phyloP scores from a whole-genome alignment of 2,113 vertebrate species.

The Sinocyclocheilus rhinocerous region DNA sequence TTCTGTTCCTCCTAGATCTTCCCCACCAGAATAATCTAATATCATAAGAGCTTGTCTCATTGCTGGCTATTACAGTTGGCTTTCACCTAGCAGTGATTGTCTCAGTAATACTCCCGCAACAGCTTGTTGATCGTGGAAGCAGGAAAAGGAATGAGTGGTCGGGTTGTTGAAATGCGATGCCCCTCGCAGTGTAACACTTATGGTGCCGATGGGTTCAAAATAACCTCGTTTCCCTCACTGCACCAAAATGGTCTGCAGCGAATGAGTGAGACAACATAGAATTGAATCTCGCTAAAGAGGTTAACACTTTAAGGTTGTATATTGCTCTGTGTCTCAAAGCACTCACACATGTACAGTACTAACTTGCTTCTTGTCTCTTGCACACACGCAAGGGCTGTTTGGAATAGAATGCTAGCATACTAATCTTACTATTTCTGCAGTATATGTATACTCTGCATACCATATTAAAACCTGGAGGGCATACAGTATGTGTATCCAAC shows the following conservation, averaged over 20 bases:
- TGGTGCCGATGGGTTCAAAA: background rate
- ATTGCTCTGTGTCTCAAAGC: constrained; percentile 1
- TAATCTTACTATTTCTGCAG: background rate
- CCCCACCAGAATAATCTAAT: constrained; percentile 32
- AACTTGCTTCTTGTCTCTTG: background rate
- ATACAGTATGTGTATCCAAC: background rate
- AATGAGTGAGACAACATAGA: constrained; percentile 2
- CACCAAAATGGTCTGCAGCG: constrained; percentile 20
- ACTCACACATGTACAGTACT: background rate
- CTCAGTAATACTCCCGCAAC: constrained; percentile 28
- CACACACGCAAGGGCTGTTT: constrained; percentile 14
- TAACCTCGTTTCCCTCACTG: constrained; percentile 12
- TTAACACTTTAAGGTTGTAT: constrained; percentile 29
- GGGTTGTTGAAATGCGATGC: constrained; percentile 18
- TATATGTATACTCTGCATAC: background rate
- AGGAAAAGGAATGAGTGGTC: constrained; percentile 4
- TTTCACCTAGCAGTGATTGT: constrained; percentile 4
- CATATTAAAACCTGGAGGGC: background rate
- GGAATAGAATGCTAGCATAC: background rate
- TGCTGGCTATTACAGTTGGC: constrained; percentile 6
- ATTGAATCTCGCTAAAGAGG: constrained; percentile 33
- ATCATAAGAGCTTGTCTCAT: background rate
- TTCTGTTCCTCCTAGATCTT: constrained; percentile 31
- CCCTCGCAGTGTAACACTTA: constrained; percentile 17
- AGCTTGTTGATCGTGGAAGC: constrained; percentile 8